Conservation (phyloP, 1,140 invertebrate genomes). For the Penaeus vannamei region DNA sequence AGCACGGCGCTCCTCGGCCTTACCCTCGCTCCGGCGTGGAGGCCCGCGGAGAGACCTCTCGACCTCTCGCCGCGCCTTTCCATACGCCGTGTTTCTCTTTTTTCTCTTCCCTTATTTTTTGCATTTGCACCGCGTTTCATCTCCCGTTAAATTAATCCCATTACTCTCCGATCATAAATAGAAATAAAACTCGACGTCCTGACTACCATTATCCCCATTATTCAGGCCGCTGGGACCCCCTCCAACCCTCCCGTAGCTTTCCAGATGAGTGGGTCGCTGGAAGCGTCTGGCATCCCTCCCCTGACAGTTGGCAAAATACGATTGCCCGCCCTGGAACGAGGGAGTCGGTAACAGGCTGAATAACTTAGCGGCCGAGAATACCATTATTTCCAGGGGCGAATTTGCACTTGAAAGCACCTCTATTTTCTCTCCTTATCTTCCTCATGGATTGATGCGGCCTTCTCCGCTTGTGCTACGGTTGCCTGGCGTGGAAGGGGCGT, state of each 20-base stretch:
- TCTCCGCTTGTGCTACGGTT: constrained; percentile 6
- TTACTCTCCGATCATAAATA: constrained; percentile 59
- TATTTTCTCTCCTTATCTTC: constrained; percentile 51
- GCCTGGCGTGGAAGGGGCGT: not conserved
- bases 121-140: constrained; percentile 46
- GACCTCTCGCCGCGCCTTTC: not conserved
- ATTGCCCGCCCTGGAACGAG: constrained; percentile 58
- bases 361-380: constrained; percentile 55
- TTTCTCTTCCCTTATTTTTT: constrained; percentile 29
- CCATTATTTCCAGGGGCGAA: constrained; percentile 58
- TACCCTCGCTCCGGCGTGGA: not conserved
- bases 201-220: constrained; percentile 48
- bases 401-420: constrained; percentile 61
- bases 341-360: constrained; percentile 58
- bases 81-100: not conserved
- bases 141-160: constrained; percentile 52
- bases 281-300: constrained; percentile 40
- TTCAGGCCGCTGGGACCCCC: constrained; percentile 42
- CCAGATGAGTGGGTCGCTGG: constrained; percentile 57
- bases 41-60: not conserved
- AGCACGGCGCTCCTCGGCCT: constrained; percentile 36
- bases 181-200: constrained; percentile 51
- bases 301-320: constrained; percentile 65
- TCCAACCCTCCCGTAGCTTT: constrained; percentile 39
- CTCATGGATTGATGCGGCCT: constrained; percentile 26